Percentiles rank a stretch among this genome's conserved stretches.
Evolutionary conservation across 2,113 vertebrate genomes (phyloP).

Genomic region (Pristiophorus japonicus): DNA sequence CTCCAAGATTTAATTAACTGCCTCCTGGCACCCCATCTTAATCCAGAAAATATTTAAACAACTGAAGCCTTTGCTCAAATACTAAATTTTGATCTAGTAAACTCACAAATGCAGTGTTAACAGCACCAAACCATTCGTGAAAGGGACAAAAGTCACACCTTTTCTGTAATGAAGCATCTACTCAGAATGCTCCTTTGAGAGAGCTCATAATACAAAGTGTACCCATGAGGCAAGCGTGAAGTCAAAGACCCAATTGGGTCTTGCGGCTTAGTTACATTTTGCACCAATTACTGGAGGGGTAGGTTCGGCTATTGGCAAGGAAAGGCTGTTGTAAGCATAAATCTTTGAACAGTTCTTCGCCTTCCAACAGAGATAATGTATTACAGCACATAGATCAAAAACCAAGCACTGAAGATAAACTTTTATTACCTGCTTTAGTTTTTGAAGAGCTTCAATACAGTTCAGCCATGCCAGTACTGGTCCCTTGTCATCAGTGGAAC

Average conservation of each 20-base stretch:
- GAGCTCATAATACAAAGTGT: not conserved
- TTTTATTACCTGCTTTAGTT: constrained; percentile 70
- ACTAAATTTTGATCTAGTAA: not conserved
- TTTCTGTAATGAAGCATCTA: not conserved
- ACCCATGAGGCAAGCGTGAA: not conserved
- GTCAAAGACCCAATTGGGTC: not conserved
- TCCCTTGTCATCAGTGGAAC: constrained; percentile 92
- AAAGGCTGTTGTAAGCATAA: not conserved
- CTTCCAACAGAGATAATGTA: not conserved
- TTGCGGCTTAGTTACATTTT: not conserved
- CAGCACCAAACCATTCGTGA: not conserved
- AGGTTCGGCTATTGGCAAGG: not conserved
- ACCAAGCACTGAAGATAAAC: not conserved
- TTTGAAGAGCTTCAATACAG: constrained; percentile 83
- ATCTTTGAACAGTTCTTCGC: not conserved
- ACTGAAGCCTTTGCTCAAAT: not conserved
- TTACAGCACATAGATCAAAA: not conserved
- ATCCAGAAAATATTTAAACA: not conserved
- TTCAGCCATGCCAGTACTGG: constrained; percentile 93
- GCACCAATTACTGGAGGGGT: not conserved
- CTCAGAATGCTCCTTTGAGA: not conserved
- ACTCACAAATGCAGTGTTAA: not conserved
- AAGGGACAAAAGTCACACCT: not conserved
- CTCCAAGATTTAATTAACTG: not conserved
- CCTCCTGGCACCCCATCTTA: not conserved